Conservation (phyloP, 2,888 invertebrate species). For the Linnaemya vulpina region DNA sequence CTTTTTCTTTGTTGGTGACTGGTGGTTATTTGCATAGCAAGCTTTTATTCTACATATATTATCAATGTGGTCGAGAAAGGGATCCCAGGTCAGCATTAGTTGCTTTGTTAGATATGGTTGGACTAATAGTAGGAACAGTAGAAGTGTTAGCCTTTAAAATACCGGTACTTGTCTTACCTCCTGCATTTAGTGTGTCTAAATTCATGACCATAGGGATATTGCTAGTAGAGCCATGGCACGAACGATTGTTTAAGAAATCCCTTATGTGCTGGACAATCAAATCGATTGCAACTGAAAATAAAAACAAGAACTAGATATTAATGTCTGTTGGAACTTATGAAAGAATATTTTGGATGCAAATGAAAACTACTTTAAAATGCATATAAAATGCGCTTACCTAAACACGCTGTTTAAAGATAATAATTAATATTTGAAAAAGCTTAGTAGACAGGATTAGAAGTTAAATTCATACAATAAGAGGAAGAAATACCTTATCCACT, state of each 20-base stretch:
- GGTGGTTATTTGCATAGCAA: conserved; percentile 48
- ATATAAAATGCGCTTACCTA: conserved; percentile 62
- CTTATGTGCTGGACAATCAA: conserved; percentile 98
- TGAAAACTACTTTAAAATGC: not conserved
- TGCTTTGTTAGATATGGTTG: conserved; percentile 67
- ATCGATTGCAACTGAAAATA: conserved; percentile 95
- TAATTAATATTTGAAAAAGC: conserved; percentile 27
- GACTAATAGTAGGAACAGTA: conserved; percentile 55
- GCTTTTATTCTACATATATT: conserved; percentile 40
- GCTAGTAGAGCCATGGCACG: conserved; percentile 78
- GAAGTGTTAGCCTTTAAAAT: conserved; percentile 54
- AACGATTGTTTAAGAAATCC: conserved; percentile 89
- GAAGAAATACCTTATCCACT: not conserved
- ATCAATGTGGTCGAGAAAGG: conserved; percentile 68
- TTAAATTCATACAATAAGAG: not conserved
- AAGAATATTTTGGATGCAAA: conserved; percentile 10
- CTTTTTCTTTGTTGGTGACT: conserved; percentile 59
- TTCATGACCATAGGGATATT: conserved; percentile 79
- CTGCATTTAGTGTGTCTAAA: conserved; percentile 64
- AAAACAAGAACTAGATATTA: conserved; percentile 10
- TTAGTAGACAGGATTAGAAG: not conserved
- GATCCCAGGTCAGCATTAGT: conserved; percentile 63
- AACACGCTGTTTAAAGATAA: not conserved
- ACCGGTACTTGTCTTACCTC: conserved; percentile 72
- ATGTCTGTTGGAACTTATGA: not conserved